A percentile compares a stretch with the other conserved stretches of the same genome.
Evolutionary conservation across 2,113 vertebrate species (phyloP).

Genomic region (Camarhynchus parvulus): DNA sequence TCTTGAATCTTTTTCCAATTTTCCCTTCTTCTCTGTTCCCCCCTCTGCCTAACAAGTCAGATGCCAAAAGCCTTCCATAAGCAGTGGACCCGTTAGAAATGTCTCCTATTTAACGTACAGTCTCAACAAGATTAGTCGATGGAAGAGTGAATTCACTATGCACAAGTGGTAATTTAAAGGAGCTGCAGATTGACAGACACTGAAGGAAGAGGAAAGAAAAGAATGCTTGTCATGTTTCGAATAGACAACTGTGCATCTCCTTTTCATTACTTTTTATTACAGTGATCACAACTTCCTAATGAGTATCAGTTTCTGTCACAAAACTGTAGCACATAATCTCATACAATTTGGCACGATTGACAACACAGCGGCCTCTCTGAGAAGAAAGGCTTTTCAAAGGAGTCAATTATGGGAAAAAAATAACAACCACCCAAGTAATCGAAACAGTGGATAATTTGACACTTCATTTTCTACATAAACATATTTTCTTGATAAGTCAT

Average conservation of each 20-base stretch:
- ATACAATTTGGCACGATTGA: slow-evolving; percentile 43
- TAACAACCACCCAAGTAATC: slow-evolving; percentile 39
- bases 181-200: slow-evolving; percentile 26
- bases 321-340: slow-evolving; percentile 39
- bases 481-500: slow-evolving; percentile 49
- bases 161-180: slow-evolving; percentile 24
- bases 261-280: slow-evolving; percentile 60
- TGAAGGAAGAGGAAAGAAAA: background rate
- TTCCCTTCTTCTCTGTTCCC: background rate
- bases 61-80: background rate
- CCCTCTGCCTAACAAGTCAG: background rate
- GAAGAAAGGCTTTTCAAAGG: slow-evolving; percentile 33
- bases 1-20: background rate
- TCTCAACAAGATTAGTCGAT: background rate
- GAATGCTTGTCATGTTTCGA: slow-evolving; percentile 44
- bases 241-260: slow-evolving; percentile 42
- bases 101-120: background rate
- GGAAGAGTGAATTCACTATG: background rate
- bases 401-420: slow-evolving; percentile 49
- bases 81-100: background rate
- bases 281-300: slow-evolving; percentile 61
- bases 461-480: slow-evolving; percentile 53
- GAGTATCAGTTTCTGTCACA: slow-evolving; percentile 63
- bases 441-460: slow-evolving; percentile 42
- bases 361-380: slow-evolving; percentile 1